phyloP scores from a whole-genome alignment of 1,140 invertebrate genomes.

The Drosophila pseudoobscura region DNA sequence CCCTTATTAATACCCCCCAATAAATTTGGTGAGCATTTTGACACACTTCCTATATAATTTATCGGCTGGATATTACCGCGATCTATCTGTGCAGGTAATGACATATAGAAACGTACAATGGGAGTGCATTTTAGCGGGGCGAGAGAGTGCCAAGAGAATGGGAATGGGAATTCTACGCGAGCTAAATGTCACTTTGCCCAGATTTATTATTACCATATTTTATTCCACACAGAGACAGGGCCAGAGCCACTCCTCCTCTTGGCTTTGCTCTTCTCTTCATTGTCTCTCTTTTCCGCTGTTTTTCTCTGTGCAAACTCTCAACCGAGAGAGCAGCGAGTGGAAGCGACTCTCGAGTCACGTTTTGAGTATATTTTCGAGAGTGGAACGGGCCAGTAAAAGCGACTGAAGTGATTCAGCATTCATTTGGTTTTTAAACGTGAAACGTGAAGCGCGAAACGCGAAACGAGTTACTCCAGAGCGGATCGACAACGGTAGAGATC shows the following conservation, averaged over 20 bases:
- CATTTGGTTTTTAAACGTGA: constrained; percentile 63
- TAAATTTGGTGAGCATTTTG: too few relatives aligned
- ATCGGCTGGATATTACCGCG: too few relatives aligned
- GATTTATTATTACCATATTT: constrained; percentile 11
- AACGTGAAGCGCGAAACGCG: constrained; percentile 41
- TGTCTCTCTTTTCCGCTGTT: constrained; percentile 2
- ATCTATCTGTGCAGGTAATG: too few relatives aligned
- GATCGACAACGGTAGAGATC: constrained; percentile 15
- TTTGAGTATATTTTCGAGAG: constrained; percentile 34
- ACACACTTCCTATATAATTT: too few relatives aligned
- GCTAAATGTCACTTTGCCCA: constrained; percentile 9
- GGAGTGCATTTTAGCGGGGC: not conserved
- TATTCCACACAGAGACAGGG: constrained; percentile 10
- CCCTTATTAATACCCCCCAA: too few relatives aligned
- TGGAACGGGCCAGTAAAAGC: constrained; percentile 59
- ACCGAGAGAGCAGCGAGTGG: constrained; percentile 13
- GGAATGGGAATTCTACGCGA: constrained; percentile 6
- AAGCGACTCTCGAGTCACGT: constrained; percentile 40
- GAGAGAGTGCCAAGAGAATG: not conserved
- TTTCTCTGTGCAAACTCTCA: constrained; percentile 31
- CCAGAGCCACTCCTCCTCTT: not conserved
- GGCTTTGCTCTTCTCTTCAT: constrained; percentile 6
- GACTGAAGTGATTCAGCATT: constrained; percentile 29
- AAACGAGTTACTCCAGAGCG: constrained; percentile 16
- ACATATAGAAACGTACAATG: not conserved